phyloP scores from a whole-genome alignment of 2,113 vertebrate genomes.

The Eolophus roseicapilla region DNA sequence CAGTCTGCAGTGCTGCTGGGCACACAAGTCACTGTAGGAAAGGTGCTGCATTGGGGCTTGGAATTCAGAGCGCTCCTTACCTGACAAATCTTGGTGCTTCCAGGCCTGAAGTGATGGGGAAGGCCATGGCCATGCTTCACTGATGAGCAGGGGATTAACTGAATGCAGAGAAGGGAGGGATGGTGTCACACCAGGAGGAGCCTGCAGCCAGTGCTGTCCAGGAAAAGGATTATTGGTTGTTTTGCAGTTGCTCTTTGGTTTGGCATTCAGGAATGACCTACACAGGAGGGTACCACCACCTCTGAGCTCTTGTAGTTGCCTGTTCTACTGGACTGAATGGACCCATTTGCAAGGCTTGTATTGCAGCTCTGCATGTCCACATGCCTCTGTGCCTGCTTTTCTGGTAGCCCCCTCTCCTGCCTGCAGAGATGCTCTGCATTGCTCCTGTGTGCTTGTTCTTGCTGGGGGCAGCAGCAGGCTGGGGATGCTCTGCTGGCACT shows the following conservation, averaged over 20 bases:
- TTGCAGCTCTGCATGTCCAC: neutral
- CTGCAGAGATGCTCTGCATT: fast-evolving
- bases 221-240: neutral
- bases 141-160: neutral
- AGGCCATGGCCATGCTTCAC: neutral
- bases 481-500: neutral
- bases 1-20: fast-evolving
- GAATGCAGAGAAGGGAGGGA: neutral
- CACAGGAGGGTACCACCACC: neutral
- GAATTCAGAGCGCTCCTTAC: neutral
- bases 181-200: neutral
- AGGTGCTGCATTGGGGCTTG: neutral
- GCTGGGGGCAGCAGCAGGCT: neutral
- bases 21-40: neutral
- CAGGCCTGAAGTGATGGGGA: neutral
- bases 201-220: neutral
- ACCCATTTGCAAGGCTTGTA: neutral
- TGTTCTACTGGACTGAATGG: fast-evolving
- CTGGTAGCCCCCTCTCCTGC: neutral
- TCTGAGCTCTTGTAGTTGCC: neutral
- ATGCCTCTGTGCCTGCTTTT: neutral
- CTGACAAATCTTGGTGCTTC: neutral
- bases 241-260: neutral
- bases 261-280: neutral
- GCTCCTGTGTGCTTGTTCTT: neutral